Conservation (phyloP, 1,140 invertebrate species). For the Sitophilus oryzae region DNA sequence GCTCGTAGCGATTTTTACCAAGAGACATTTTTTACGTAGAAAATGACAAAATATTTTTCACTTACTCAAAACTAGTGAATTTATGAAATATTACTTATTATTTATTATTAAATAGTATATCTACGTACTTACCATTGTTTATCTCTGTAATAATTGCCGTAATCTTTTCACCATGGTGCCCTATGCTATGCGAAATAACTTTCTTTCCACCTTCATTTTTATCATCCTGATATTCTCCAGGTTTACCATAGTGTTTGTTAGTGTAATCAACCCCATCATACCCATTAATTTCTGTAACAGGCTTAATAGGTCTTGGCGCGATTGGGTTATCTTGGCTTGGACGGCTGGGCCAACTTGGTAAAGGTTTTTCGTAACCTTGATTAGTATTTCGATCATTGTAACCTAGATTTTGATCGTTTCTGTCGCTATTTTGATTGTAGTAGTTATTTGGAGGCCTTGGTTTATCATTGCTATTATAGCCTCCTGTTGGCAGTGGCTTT, state of each 20-base stretch:
- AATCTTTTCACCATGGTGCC: conserved; percentile 35
- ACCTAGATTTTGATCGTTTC: neutral
- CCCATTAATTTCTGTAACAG: conserved; percentile 14
- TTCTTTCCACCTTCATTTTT: conserved; percentile 12
- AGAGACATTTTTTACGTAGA: too few species aligned
- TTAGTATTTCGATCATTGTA: too few species aligned
- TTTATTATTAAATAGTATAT: too few species aligned
- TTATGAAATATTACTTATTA: too few species aligned
- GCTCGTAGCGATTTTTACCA: too few species aligned
- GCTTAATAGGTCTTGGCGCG: conserved; percentile 10
- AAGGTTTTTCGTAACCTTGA: neutral
- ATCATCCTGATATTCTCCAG: conserved; percentile 11
- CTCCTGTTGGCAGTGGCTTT: neutral
- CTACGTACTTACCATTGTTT: conserved; percentile 33
- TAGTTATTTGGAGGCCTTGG: neutral
- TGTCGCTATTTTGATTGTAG: neutral
- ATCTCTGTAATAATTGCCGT: conserved; percentile 41
- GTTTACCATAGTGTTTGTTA: conserved; percentile 16
- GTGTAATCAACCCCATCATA: conserved; percentile 17
- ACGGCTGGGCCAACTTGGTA: neutral
- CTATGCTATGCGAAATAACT: conserved; percentile 31
- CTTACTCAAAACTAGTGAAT: too few species aligned
- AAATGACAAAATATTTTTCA: too few species aligned
- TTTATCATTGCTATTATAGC: neutral
- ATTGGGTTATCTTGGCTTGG: too few species aligned